Base-by-base conservation (phyloP, 37 sponge, comb jelly and placozoan genomes). In the Petrosia ficiformis region DNA sequence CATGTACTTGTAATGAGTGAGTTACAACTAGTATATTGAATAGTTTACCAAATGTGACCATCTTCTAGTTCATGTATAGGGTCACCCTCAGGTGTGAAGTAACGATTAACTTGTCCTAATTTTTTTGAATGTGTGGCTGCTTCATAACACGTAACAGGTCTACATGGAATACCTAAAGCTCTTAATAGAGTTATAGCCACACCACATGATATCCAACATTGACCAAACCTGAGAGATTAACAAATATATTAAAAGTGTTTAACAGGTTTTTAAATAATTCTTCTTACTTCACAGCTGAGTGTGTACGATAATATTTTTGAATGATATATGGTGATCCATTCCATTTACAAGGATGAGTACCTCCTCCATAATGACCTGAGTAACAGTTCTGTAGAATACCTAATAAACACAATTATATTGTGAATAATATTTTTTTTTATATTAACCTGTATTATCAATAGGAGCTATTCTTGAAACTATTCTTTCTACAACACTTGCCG, bases 71-170 rank as follows among this genome's bases (percentile, higher is more conserved):
- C 67, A 41, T 84, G 78, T 38, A 81, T 30, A 29, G 84, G 41
- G 60, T 87, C 82, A 16, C 89, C 90, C 16, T 78, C 77, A 0
- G 73, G 33, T 24, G 87, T 64, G 76, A 94, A 89, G 77, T 59
- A 80, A 21, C 83, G 67, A 10, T 86, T 67, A 32, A 86, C 77
- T 59, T 65, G 78, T 6, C 84, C 78, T 36, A 67, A 70, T 59
- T 56, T 58, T 0, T n/a, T 28, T 40, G 78, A 71, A 61, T 67
- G 69, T 56, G 71, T 72, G 25, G 90, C 94, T 25, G 86, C 74
- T 25, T 94, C 80, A 70, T 89, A 94, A 72, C 90, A 89, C 72
- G 94, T 89, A 63, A 94, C 87, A 3, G 90, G 87, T 21, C 94
- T 76, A 42, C 76, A 74, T 1, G 84, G 84, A 35, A 94, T 80